Evolutionary conservation across 1,140 invertebrate species (phyloP).

Genomic region (Orussus abietinus): DNA sequence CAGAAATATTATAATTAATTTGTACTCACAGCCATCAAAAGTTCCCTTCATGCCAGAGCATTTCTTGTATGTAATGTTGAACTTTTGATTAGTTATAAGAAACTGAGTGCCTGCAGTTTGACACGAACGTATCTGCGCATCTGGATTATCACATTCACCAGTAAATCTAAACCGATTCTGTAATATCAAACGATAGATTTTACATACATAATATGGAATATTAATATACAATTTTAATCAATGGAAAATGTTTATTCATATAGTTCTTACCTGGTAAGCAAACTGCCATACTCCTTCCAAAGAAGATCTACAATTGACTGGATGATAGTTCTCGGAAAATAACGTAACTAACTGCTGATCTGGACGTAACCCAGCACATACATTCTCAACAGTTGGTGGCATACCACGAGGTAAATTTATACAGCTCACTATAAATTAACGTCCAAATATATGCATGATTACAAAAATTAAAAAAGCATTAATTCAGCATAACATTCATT

Average conservation of each 20-base stretch:
- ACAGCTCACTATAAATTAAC: constrained; percentile 63
- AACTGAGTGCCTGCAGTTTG: constrained; percentile 94
- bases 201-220: constrained; percentile 15
- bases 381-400: constrained; percentile 69
- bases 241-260: constrained; percentile 15
- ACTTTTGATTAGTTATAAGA: constrained; percentile 95
- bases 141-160: constrained; percentile 82
- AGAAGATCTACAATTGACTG: constrained; percentile 88
- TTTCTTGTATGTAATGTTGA: constrained; percentile 89
- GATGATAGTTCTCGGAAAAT: constrained; percentile 86
- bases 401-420: constrained; percentile 62
- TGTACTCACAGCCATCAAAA: constrained; percentile 71
- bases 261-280: constrained; percentile 70
- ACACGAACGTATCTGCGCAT: constrained; percentile 88
- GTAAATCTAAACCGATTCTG: constrained; percentile 83
- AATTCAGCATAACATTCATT: constrained; percentile 16
- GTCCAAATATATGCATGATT: too few relatives aligned
- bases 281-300: constrained; percentile 95
- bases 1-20: constrained; percentile 14
- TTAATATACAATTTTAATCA: constrained; percentile 10
- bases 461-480: constrained; percentile 16
- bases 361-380: constrained; percentile 69
- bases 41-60: constrained; percentile 83
- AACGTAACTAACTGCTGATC: constrained; percentile 81
- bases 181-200: constrained; percentile 24